These are phyloP conservation scores for Quadroppia sp. DNA, from an alignment of 2,888 invertebrate genomes.

Conservation along the genomic window DNA sequence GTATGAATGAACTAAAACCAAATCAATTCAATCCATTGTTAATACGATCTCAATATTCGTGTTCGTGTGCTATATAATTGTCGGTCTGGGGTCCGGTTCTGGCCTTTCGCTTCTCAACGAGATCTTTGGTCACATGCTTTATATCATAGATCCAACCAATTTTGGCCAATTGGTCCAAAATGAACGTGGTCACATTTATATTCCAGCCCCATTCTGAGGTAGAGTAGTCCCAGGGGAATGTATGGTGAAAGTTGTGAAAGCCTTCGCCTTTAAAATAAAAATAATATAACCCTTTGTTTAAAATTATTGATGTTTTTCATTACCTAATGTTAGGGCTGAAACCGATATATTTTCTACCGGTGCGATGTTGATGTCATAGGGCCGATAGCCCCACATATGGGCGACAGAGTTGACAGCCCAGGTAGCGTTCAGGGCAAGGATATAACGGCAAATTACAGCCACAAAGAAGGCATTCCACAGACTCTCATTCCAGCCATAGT, in stretches of 20 bases:
- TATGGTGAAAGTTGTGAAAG: slow-evolving; percentile 42
- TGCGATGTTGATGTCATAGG: slow-evolving; percentile 72
- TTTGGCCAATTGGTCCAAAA: slow-evolving; percentile 40
- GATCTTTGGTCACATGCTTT: slow-evolving; percentile 37
- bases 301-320: no score
- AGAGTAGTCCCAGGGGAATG: slow-evolving; percentile 43
- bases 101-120: slow-evolving; percentile 29
- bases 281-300: neutral
- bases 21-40: no score
- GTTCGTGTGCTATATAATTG: slow-evolving; percentile 2
- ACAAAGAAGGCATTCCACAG: slow-evolving; percentile 75
- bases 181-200: slow-evolving; percentile 41
- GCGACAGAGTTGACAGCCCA: slow-evolving; percentile 93
- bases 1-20: no score
- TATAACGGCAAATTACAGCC: slow-evolving; percentile 72
- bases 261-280: slow-evolving; percentile 29
- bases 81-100: slow-evolving; percentile 36
- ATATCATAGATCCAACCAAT: slow-evolving; percentile 40
- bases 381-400: slow-evolving; percentile 83
- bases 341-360: slow-evolving; percentile 53
- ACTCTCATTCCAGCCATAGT: slow-evolving; percentile 76
- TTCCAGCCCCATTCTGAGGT: slow-evolving; percentile 43
- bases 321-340: slow-evolving; percentile 51
- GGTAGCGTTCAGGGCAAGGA: slow-evolving; percentile 78
- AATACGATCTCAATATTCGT: slow-evolving; percentile 12